phyloP scores from a whole-genome alignment of 2,888 invertebrate species.

The Smittia sp. region DNA sequence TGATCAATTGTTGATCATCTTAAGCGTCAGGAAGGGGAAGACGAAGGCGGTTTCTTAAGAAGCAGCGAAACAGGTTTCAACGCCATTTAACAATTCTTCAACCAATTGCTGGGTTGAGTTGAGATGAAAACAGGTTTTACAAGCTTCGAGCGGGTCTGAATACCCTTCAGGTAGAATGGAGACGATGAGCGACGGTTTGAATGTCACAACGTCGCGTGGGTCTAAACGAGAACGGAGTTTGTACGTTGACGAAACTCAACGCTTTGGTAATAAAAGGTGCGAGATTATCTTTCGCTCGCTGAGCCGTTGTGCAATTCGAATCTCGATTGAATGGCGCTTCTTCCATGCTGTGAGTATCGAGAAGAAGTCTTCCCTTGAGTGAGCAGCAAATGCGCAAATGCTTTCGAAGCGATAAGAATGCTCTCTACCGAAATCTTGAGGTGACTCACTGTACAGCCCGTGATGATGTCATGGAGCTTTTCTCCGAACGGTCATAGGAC shows the following conservation, averaged over 20 bases:
- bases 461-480: slow-evolving; percentile 1
- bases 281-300: neutral
- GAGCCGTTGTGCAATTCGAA: neutral
- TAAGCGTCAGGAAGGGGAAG: neutral
- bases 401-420: neutral
- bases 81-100: slow-evolving; percentile 30
- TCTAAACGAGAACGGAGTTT: neutral
- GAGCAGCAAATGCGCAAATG: neutral
- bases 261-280: slow-evolving; percentile 1
- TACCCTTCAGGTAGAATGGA: slow-evolving; percentile 8
- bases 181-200: neutral
- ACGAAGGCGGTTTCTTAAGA: no score
- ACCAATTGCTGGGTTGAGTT: slow-evolving; percentile 7
- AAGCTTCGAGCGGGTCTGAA: neutral
- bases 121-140: slow-evolving; percentile 34
- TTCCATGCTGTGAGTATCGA: neutral
- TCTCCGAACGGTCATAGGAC: neutral
- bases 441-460: neutral
- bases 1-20: slow-evolving; percentile 40
- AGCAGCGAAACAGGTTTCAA: slow-evolving; percentile 18
- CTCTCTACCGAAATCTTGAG: neutral
- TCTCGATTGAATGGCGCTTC: neutral
- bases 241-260: neutral
- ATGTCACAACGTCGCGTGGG: neutral
- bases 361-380: neutral